These are phyloP conservation scores for Agriopis leucophaearia DNA, from an alignment of 2,888 invertebrate genomes.

Conservation along the genomic window DNA sequence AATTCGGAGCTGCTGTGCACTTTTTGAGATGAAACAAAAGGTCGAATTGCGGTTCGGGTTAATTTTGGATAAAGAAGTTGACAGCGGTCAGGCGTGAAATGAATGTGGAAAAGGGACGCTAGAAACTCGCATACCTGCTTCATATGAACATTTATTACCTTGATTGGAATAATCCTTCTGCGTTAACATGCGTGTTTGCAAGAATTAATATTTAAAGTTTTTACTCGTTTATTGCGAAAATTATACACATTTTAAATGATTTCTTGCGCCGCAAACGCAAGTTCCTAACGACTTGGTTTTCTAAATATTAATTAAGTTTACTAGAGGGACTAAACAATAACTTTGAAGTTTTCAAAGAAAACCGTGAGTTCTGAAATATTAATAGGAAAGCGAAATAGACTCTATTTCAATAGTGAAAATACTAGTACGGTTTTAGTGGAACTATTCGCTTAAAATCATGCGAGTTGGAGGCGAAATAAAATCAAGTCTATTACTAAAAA, in stretches of 20 bases:
- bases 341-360: background rate
- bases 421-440: background rate
- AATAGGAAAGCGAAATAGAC: background rate
- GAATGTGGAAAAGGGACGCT: constrained; percentile 41
- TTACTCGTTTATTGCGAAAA: constrained; percentile 11
- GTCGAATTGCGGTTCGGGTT: constrained; percentile 48
- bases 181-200: constrained; percentile 13
- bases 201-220: constrained; percentile 25
- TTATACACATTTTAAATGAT: background rate
- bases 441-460: too few species aligned
- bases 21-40: constrained; percentile 49
- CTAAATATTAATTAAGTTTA: background rate
- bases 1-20: constrained; percentile 45
- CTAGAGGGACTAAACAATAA: background rate
- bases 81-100: constrained; percentile 51
- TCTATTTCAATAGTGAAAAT: background rate
- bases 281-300: background rate
- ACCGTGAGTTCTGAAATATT: background rate
- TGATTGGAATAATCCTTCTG: constrained; percentile 31
- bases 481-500: too few species aligned
- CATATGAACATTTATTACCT: constrained; percentile 34
- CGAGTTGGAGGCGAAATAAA: too few species aligned
- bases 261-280: background rate
- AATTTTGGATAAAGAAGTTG: constrained; percentile 51
- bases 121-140: constrained; percentile 33